Conservation (phyloP, 1,140 invertebrate genomes). For the Muscidifurax raptorellus region DNA sequence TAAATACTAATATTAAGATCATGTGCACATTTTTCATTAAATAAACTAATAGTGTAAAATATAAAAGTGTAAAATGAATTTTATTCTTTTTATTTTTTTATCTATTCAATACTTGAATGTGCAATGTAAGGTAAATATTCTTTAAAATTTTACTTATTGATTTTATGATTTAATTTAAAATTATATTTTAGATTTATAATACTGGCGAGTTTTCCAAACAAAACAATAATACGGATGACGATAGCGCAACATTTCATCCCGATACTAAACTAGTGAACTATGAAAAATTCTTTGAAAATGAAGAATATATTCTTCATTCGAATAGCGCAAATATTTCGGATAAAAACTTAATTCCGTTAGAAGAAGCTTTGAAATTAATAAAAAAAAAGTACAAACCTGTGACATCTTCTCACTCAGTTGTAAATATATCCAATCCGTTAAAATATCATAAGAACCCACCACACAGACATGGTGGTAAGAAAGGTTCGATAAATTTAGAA, state of each 20-base stretch:
- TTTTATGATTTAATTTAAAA: too few relatives aligned
- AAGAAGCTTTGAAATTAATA: neutral
- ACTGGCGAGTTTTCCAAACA: too few relatives aligned
- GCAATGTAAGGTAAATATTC: constrained; percentile 15
- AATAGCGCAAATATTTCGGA: neutral
- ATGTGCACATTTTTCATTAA: neutral
- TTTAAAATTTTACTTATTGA: too few relatives aligned
- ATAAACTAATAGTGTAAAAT: neutral
- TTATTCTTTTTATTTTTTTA: constrained; percentile 8
- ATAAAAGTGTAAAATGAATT: constrained; percentile 27
- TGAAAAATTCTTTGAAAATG: neutral
- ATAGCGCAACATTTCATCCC: neutral
- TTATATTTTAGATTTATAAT: too few relatives aligned
- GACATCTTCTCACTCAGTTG: neutral
- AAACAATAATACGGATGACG: neutral
- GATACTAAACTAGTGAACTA: neutral
- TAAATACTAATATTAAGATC: constrained; percentile 15
- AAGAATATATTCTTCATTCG: neutral
- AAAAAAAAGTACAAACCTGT: neutral
- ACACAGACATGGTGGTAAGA: neutral
- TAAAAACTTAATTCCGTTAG: neutral
- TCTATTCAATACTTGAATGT: constrained; percentile 12
- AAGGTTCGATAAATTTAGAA: neutral
- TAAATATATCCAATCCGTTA: neutral
- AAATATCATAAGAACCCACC: neutral